A percentile compares a stretch with the other conserved stretches of the same genome.
Evolutionary conservation across 1,140 invertebrate genomes (phyloP).

Genomic region (Drosophila pallidifrons): DNA sequence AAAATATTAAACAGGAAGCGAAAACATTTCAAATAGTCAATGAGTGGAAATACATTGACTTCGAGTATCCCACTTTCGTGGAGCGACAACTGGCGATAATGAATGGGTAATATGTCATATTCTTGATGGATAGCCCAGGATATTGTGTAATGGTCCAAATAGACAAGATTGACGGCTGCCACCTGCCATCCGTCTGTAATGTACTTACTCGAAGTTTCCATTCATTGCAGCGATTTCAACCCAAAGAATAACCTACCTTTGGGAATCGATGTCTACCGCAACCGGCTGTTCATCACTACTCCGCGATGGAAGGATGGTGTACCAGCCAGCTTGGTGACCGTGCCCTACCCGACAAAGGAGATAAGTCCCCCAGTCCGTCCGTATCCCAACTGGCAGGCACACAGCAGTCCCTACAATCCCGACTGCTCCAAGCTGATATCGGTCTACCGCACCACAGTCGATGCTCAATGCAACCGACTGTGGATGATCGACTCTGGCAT

Average conservation of each 20-base stretch:
- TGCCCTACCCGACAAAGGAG: slow-evolving; percentile 86
- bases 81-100: slow-evolving; percentile 85
- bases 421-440: slow-evolving; percentile 90
- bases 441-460: slow-evolving; percentile 91
- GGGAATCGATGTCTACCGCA: slow-evolving; percentile 89
- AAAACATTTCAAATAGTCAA: slow-evolving; percentile 78
- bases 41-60: slow-evolving; percentile 87
- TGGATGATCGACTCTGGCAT: slow-evolving; percentile 93
- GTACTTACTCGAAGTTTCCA: neutral
- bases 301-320: slow-evolving; percentile 93
- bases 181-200: too few species aligned
- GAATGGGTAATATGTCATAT: slow-evolving; percentile 72
- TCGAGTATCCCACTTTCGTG: slow-evolving; percentile 86
- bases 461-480: slow-evolving; percentile 88
- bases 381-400: slow-evolving; percentile 91
- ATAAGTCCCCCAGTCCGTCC: slow-evolving; percentile 88
- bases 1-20: neutral
- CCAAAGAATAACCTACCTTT: slow-evolving; percentile 90
- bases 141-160: neutral
- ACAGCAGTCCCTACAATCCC: slow-evolving; percentile 86
- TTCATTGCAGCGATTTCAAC: slow-evolving; percentile 87
- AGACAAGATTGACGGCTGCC: neutral
- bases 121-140: neutral
- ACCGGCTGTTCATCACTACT: slow-evolving; percentile 89
- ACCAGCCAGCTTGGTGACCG: slow-evolving; percentile 89